phyloP scores from a whole-genome alignment of 2,888 invertebrate species.

The Tetheella fluctuosa region DNA sequence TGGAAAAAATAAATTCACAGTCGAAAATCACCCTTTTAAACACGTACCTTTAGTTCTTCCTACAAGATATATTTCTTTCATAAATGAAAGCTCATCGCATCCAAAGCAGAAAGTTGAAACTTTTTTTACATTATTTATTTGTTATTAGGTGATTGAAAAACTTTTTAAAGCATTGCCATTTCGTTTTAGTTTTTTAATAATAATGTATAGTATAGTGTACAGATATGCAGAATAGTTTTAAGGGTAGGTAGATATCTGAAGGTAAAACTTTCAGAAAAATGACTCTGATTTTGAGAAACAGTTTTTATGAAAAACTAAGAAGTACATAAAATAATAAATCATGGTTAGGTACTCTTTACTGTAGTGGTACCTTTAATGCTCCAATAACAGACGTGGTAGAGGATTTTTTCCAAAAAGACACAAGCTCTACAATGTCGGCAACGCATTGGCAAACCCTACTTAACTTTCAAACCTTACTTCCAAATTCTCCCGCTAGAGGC shows the following conservation, averaged over 20 bases:
- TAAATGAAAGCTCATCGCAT: slow-evolving; percentile 2
- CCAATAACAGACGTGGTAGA: background rate
- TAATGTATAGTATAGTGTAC: slow-evolving; percentile 27
- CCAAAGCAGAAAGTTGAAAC: slow-evolving; percentile 15
- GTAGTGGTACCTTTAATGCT: background rate
- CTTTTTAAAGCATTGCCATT: slow-evolving; percentile 71
- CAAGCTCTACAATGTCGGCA: too few relatives aligned
- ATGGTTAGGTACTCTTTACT: background rate
- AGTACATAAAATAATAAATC: slow-evolving; percentile 18
- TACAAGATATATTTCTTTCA: too few relatives aligned
- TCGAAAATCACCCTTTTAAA: too few relatives aligned
- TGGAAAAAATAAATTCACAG: too few relatives aligned
- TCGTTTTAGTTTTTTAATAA: slow-evolving; percentile 60
- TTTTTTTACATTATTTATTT: slow-evolving; percentile 27
- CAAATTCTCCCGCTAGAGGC: too few relatives aligned
- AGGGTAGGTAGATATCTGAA: slow-evolving; percentile 38
- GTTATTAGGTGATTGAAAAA: slow-evolving; percentile 23
- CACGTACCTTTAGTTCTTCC: too few relatives aligned
- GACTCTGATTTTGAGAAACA: slow-evolving; percentile 24
- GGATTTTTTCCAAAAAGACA: too few relatives aligned
- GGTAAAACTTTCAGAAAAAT: slow-evolving; percentile 59
- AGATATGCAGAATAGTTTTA: slow-evolving; percentile 48
- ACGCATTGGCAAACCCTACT: too few relatives aligned
- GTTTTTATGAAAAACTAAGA: slow-evolving; percentile 49
- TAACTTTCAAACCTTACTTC: too few relatives aligned